These are phyloP conservation scores for Nymphalis io DNA, from an alignment of 1,140 invertebrate genomes.

Conservation along the genomic window DNA sequence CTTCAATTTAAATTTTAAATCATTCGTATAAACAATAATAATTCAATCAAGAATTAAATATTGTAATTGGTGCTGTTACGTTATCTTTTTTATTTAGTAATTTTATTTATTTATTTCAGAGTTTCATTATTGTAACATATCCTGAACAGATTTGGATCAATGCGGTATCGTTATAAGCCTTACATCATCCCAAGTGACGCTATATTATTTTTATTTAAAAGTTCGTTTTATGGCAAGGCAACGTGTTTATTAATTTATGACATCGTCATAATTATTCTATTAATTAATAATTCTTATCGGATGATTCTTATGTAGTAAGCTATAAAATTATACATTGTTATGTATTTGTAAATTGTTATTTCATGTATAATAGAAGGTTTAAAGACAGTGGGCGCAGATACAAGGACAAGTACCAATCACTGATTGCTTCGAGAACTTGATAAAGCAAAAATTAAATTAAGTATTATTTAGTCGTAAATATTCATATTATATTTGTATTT, in stretches of 20 bases:
- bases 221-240: no score
- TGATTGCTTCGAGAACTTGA: constrained; percentile 20
- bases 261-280: no score
- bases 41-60: neutral
- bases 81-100: no score
- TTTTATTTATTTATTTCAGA: no score
- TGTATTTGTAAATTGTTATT: neutral
- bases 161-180: neutral
- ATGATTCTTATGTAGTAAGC: neutral
- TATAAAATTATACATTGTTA: neutral
- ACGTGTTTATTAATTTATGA: no score
- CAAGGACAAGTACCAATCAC: constrained; percentile 33
- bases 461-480: neutral
- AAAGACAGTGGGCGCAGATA: neutral
- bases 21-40: neutral
- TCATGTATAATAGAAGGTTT: neutral
- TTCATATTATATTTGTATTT: neutral
- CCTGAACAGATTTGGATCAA: no score
- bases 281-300: neutral
- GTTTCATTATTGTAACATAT: no score
- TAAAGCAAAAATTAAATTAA: constrained; percentile 13
- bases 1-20: neutral
- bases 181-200: no score
- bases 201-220: no score
- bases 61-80: neutral